Evolutionary conservation across 2,888 invertebrate genomes (phyloP), one percentile per base, ranked within the genome.

Genomic region (Drosophila ezoana): DNA sequence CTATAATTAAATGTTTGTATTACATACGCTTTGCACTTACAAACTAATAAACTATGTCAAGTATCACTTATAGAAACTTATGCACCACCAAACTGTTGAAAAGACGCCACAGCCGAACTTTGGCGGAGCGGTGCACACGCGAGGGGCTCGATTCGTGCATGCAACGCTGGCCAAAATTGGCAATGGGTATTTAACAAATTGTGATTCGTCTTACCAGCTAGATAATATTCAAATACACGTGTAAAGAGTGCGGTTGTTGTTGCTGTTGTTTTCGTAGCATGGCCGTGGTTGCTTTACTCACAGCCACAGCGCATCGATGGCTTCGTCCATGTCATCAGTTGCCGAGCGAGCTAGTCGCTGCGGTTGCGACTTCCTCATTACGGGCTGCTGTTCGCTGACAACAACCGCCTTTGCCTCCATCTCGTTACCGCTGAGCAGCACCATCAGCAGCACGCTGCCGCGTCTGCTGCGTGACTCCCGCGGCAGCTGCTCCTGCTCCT

Each of bases 401-500:
- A 89, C 75, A 5, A 85, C 85, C 14, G 85, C 81, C 52, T 89
- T 84, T 59, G 87, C 85, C 37, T 89, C 85, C 58, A 78, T 76
- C 4, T 89, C 87, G 16, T 65, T 72, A 38, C 87, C 75, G 49
- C 89, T 83, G 6, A 84, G 87, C 51, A 84, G 61, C 18, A 84
- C 83, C 83, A 84, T 84, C 9, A 84, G 41, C 18, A 86, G 59
- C 18, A 86, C 79, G 54, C 89, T 83, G 59, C 71, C 81, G 20
- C 89, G 81, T 48, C 82, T 49, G 23, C 28, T 60, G 4, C 43
- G 52, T 10, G 53, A 3, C n/a, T 54, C 40, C 18, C 47, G 37
- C 4, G 38, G 62, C 28, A 63, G 64, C 20, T 63, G 41, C 20
- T 64, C 40, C 23, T 48, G 45, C n/a, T 18, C 57, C 5, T 35